These are phyloP conservation scores for Pseudomyrmex dendroicus DNA, from an alignment of 1,140 invertebrate species.

Conservation along the genomic window DNA sequence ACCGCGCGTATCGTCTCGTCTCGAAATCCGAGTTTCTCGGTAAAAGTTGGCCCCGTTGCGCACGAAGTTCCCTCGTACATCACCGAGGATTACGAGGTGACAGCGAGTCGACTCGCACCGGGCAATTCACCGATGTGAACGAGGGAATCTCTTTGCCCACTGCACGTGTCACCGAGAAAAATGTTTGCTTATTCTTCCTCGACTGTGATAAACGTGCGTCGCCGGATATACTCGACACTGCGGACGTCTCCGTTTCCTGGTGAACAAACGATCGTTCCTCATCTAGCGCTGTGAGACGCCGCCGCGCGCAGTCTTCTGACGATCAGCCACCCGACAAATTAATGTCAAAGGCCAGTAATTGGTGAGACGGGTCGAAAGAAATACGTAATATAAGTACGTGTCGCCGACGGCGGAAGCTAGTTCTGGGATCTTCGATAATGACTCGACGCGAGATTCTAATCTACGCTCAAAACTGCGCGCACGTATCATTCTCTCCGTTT, in stretches of 20 bases:
- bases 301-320: slow-evolving; percentile 60
- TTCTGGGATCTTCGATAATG: slow-evolving; percentile 53
- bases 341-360: slow-evolving; percentile 75
- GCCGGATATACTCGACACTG: slow-evolving; percentile 40
- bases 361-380: slow-evolving; percentile 43
- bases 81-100: slow-evolving; percentile 62
- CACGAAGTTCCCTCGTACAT: slow-evolving; percentile 61
- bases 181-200: slow-evolving; percentile 39
- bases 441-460: slow-evolving; percentile 64
- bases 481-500: not conserved
- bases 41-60: slow-evolving; percentile 67
- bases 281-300: slow-evolving; percentile 11
- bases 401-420: slow-evolving; percentile 55
- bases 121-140: slow-evolving; percentile 49
- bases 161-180: slow-evolving; percentile 56
- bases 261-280: slow-evolving; percentile 41
- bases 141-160: slow-evolving; percentile 25
- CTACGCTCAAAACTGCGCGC: slow-evolving; percentile 42
- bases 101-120: slow-evolving; percentile 38
- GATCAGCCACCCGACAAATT: slow-evolving; percentile 71
- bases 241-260: slow-evolving; percentile 69
- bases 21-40: slow-evolving; percentile 68
- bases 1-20: slow-evolving; percentile 21
- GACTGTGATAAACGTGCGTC: slow-evolving; percentile 63
- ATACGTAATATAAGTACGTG: slow-evolving; percentile 40